A percentile compares a stretch with the other conserved stretches of the same genome.
These are phyloP conservation scores for Microcebus lehilahytsara DNA, from an alignment of 2,113 vertebrate genomes.

Conservation along the genomic window DNA sequence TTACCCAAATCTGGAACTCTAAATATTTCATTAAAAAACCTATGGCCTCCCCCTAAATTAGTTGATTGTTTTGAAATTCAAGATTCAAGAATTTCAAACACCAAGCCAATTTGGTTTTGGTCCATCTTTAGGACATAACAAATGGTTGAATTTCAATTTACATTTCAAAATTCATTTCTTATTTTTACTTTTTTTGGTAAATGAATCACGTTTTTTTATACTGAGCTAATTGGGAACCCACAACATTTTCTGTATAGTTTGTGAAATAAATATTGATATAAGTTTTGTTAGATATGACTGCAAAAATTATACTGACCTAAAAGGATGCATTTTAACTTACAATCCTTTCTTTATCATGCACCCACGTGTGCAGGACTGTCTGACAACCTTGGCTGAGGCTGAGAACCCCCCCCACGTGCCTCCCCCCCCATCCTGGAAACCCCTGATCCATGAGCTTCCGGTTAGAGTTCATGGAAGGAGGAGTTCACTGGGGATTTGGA, in stretches of 20 bases:
- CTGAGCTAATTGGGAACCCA: not conserved
- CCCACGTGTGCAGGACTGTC: fast-evolving
- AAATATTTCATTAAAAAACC: not conserved
- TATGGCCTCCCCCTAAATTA: not conserved
- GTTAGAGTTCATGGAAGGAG: not conserved
- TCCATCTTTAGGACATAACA: not conserved
- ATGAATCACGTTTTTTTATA: not conserved
- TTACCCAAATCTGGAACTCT: not conserved
- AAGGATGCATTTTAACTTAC: not conserved
- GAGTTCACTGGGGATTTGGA: not conserved
- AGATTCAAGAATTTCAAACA: not conserved
- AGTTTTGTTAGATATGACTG: not conserved
- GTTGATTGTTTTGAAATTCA: not conserved
- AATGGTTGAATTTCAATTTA: not conserved
- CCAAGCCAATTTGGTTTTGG: not conserved
- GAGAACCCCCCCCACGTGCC: not conserved
- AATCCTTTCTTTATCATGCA: no score
- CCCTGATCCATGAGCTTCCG: not conserved
- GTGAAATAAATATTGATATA: not conserved
- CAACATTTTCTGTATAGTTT: not conserved
- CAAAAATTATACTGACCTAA: not conserved
- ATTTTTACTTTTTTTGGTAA: not conserved
- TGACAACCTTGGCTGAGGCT: not conserved
- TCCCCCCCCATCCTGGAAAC: not conserved
- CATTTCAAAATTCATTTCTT: not conserved